These are phyloP conservation scores for Siderastrea radians DNA, from an alignment of 92 coral and sea anemone species.

Conservation along the genomic window DNA sequence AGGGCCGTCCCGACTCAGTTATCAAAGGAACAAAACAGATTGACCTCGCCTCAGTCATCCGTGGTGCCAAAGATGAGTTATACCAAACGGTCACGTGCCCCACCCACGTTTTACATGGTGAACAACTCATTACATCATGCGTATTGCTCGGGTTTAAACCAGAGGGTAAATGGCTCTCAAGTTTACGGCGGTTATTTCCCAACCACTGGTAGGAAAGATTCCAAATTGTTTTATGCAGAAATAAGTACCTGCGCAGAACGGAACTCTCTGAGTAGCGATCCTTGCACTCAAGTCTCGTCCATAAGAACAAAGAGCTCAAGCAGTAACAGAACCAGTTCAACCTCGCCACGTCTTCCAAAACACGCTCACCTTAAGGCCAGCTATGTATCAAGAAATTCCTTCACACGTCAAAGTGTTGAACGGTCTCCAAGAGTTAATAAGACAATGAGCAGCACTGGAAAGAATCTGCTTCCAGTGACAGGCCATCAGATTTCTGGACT, in stretches of 20 bases:
- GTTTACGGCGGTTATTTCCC: conserved; percentile 68
- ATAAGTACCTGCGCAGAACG: conserved; percentile 22
- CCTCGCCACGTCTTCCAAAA: not conserved
- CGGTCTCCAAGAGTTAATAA: not conserved
- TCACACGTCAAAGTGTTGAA: conserved; percentile 12
- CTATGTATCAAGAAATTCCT: conserved; percentile 14
- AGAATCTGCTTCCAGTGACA: conserved; percentile 24
- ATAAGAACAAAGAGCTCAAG: not conserved
- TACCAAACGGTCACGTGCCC: conserved; percentile 64
- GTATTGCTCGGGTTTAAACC: not conserved
- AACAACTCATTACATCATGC: conserved; percentile 32
- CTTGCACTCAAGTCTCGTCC: not conserved
- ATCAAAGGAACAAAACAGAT: conserved; percentile 4
- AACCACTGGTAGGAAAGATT: conserved; percentile 38
- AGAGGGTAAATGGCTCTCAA: conserved; percentile 39
- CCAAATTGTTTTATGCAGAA: conserved; percentile 54
- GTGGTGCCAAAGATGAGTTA: conserved; percentile 76
- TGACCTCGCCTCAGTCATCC: conserved; percentile 17
- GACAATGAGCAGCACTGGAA: not conserved
- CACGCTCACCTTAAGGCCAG: conserved; percentile 23
- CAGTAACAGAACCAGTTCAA: not conserved
- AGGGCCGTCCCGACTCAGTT: conserved; percentile 67
- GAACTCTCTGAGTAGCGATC: not conserved
- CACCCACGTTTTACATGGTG: conserved; percentile 38
- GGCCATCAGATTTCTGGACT: conserved; percentile 32